Conservation (phyloP, 2,888 invertebrate genomes). For the Melieria picta region DNA sequence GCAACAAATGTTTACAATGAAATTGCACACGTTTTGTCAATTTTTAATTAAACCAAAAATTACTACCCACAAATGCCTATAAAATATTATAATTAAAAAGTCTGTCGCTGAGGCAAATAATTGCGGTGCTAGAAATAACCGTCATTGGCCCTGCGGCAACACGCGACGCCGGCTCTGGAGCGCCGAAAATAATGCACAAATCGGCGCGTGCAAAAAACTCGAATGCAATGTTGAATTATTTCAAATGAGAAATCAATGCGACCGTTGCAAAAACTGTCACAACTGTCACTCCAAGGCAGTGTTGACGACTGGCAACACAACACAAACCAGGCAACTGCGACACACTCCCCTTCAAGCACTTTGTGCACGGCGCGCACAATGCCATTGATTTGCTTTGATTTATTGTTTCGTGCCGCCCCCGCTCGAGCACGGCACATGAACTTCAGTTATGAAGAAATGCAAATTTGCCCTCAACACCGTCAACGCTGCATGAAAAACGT, state of each 20-base stretch:
- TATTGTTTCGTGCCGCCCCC: conserved; percentile 50
- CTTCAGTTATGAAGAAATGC: conserved; percentile 23
- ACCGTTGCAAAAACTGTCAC: conserved; percentile 36
- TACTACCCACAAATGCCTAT: no score
- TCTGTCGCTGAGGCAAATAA: no score
- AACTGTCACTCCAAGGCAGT: conserved; percentile 48
- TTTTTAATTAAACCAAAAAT: no score
- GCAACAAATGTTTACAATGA: no score
- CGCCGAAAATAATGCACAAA: background rate
- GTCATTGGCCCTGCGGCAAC: no score
- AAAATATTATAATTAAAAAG: no score
- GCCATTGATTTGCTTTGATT: conserved; percentile 63
- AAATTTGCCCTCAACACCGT: conserved; percentile 16
- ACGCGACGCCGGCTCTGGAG: no score
- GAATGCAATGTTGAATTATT: conserved; percentile 8
- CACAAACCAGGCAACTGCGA: conserved; percentile 9
- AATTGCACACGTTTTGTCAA: no score
- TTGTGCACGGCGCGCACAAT: conserved; percentile 8
- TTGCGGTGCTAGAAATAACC: no score
- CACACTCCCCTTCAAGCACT: conserved; percentile 9
- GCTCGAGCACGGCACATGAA: conserved; percentile 15
- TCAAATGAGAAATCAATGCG: conserved; percentile 29
- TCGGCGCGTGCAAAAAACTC: background rate
- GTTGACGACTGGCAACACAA: conserved; percentile 30
- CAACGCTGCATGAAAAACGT: background rate